These are phyloP conservation scores for Drosophila arawakana DNA, from an alignment of 1,140 invertebrate species.

Conservation along the genomic window DNA sequence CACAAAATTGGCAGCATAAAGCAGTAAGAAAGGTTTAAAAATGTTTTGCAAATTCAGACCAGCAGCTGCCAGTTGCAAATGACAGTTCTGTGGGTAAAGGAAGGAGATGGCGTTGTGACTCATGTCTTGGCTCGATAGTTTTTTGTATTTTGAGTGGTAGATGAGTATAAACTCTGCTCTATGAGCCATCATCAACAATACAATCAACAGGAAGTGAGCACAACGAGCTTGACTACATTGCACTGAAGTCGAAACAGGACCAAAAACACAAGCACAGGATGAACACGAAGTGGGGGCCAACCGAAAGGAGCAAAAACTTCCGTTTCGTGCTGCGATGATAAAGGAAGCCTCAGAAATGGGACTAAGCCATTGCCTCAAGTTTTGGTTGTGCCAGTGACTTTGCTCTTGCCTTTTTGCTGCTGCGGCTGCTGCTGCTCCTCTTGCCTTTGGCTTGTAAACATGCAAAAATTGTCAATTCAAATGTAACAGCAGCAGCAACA, in stretches of 20 bases:
- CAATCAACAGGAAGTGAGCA: slow-evolving; percentile 56
- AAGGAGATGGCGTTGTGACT: background rate
- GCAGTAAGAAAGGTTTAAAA: slow-evolving; percentile 14
- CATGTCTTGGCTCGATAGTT: slow-evolving; percentile 20
- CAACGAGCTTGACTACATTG: slow-evolving; percentile 33
- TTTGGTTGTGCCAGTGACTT: slow-evolving; percentile 3
- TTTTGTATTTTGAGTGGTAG: background rate
- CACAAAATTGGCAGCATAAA: background rate
- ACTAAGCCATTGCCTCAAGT: slow-evolving; percentile 33
- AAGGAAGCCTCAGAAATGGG: slow-evolving; percentile 34
- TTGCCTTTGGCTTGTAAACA: slow-evolving; percentile 54
- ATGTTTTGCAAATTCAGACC: slow-evolving; percentile 16
- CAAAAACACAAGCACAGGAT: background rate
- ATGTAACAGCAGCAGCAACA: slow-evolving; percentile 31
- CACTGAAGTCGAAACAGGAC: background rate
- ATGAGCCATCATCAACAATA: slow-evolving; percentile 54
- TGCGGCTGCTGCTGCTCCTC: background rate
- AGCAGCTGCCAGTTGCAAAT: slow-evolving; percentile 22
- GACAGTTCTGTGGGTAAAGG: slow-evolving; percentile 23
- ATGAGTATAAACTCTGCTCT: slow-evolving; percentile 22
- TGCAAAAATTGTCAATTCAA: slow-evolving; percentile 64
- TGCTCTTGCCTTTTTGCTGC: slow-evolving; percentile 20
- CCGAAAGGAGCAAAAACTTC: slow-evolving; percentile 35
- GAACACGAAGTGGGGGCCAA: background rate
- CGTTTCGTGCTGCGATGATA: slow-evolving; percentile 33